Percentiles rank a stretch among this genome's conserved stretches.
These are phyloP conservation scores for Podarcis cretensis DNA, from an alignment of 2,113 vertebrate species.

Conservation along the genomic window DNA sequence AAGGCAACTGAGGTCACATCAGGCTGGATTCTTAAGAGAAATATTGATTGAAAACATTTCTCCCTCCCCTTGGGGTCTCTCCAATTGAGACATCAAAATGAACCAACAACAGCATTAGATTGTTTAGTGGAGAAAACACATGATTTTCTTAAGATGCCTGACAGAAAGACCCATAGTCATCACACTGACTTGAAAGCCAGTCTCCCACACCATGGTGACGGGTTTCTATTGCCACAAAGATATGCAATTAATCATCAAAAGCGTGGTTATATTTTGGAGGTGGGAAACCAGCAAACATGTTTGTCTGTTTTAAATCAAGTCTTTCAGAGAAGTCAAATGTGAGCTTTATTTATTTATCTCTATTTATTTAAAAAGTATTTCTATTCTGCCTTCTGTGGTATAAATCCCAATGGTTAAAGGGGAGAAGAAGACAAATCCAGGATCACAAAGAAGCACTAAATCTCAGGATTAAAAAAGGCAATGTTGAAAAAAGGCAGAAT, in stretches of 20 bases:
- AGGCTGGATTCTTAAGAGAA: background rate
- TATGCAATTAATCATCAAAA: background rate
- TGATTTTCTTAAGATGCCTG: background rate
- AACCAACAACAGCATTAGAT: background rate
- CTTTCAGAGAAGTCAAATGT: background rate
- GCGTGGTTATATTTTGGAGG: background rate
- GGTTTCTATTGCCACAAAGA: background rate
- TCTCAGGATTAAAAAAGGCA: too few relatives aligned
- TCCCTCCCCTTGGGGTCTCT: background rate
- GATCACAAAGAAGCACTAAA: too few relatives aligned
- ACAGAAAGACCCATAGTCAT: too few relatives aligned
- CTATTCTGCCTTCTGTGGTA: too few relatives aligned
- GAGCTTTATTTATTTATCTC: background rate
- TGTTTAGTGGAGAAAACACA: background rate
- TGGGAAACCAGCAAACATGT: background rate
- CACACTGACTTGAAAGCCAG: too few relatives aligned
- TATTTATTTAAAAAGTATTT: background rate
- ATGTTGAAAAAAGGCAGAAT: too few relatives aligned
- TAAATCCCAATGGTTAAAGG: too few relatives aligned
- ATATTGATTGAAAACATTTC: background rate
- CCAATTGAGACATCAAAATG: accelerated
- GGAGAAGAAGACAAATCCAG: too few relatives aligned
- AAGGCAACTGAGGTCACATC: background rate
- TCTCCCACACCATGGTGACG: background rate
- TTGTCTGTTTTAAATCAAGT: background rate